Conservation (phyloP, 2,888 invertebrate genomes). For the Lymantria monacha region DNA sequence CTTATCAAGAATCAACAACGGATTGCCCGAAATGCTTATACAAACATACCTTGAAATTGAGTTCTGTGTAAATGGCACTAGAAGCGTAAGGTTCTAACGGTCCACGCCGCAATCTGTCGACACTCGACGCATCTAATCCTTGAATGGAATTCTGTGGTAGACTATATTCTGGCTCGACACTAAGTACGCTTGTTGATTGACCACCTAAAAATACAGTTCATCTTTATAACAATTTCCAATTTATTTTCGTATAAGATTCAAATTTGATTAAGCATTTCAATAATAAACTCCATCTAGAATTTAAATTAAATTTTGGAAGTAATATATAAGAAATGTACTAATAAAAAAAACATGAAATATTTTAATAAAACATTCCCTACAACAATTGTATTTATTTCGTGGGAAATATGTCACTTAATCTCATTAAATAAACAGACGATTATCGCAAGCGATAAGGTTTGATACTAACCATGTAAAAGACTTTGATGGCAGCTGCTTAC, state of each 20-base stretch:
- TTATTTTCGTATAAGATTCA: too few relatives aligned
- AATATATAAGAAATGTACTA: too few relatives aligned
- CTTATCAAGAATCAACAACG: slow-evolving; percentile 59
- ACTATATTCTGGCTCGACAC: slow-evolving; percentile 75
- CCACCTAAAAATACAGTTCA: slow-evolving; percentile 53
- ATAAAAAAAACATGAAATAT: neutral
- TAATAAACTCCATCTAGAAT: too few relatives aligned
- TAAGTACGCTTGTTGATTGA: slow-evolving; percentile 70
- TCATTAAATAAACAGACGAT: slow-evolving; percentile 29
- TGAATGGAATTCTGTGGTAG: slow-evolving; percentile 76
- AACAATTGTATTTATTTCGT: slow-evolving; percentile 32
- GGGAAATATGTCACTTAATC: slow-evolving; percentile 43
- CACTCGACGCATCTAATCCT: slow-evolving; percentile 70
- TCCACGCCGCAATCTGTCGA: slow-evolving; percentile 67
- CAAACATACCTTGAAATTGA: slow-evolving; percentile 75
- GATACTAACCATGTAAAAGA: slow-evolving; percentile 67
- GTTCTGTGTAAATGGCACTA: slow-evolving; percentile 79
- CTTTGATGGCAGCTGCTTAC: slow-evolving; percentile 73
- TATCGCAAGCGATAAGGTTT: slow-evolving; percentile 27
- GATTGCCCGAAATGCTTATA: slow-evolving; percentile 64
- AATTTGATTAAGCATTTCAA: too few relatives aligned
- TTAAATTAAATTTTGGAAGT: too few relatives aligned
- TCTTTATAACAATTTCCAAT: slow-evolving; percentile 2
- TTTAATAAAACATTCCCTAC: neutral
- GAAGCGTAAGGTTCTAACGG: slow-evolving; percentile 78